A percentile compares a stretch with the other conserved stretches of the same genome.
phyloP scores from a whole-genome alignment of 2,113 vertebrate genomes.

The Patagioenas fasciata region DNA sequence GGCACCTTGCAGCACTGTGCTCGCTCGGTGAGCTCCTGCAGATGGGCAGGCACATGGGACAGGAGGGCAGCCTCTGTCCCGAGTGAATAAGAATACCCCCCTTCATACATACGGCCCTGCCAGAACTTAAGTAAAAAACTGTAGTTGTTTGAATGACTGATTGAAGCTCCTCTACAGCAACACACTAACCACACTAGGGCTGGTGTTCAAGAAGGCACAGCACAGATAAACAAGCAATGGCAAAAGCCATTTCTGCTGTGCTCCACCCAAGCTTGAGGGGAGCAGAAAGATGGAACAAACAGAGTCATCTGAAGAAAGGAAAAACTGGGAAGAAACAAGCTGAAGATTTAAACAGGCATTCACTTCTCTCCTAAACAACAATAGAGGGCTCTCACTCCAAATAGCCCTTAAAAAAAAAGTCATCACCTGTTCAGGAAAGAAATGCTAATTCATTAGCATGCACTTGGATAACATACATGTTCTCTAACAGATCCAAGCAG shows the following conservation, averaged over 20 bases:
- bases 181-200: not conserved
- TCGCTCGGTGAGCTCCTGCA: not conserved
- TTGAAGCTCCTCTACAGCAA: not conserved
- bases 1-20: not conserved
- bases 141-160: not conserved
- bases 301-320: not conserved
- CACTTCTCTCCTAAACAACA: not conserved
- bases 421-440: not conserved
- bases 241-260: not conserved
- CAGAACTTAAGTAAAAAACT: not conserved
- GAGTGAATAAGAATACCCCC: not conserved
- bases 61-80: rapidly evolving
- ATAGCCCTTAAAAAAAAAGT: not conserved
- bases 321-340: not conserved
- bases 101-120: not conserved
- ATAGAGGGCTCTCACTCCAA: not conserved
- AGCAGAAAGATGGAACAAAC: rapidly evolving
- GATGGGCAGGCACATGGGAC: not conserved
- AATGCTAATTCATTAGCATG: not conserved
- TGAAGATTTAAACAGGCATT: not conserved
- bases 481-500: not conserved
- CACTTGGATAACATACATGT: not conserved
- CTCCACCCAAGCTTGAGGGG: not conserved
- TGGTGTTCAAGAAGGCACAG: not conserved
- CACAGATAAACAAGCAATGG: not conserved